Conservation (phyloP, 2,113 vertebrate species). For the Galeopterus variegatus region DNA sequence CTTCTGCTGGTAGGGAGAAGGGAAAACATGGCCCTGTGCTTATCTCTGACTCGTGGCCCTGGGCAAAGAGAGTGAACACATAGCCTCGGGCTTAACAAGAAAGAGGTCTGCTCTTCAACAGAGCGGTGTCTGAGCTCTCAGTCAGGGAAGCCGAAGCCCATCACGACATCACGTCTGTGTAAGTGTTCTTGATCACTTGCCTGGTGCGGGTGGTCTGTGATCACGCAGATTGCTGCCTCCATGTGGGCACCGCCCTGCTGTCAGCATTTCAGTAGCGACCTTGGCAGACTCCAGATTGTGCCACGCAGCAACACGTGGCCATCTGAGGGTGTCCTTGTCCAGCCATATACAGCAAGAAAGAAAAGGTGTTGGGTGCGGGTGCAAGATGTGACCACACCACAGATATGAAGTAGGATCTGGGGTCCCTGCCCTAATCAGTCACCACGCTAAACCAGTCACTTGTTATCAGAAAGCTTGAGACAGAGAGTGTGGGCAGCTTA, state of each 20-base stretch:
- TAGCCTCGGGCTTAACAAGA: background rate
- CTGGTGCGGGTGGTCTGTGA: background rate
- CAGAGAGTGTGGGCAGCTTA: background rate
- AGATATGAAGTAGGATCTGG: background rate
- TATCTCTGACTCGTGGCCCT: background rate
- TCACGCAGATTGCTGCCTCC: background rate
- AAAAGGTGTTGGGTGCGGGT: background rate
- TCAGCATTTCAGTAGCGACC: background rate
- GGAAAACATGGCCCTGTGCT: background rate
- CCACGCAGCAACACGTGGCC: accelerated
- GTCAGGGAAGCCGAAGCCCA: background rate
- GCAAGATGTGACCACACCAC: background rate
- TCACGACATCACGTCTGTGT: background rate
- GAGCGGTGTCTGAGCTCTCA: background rate
- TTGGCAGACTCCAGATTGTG: background rate
- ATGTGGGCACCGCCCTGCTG: background rate
- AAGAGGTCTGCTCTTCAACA: background rate
- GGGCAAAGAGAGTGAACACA: background rate
- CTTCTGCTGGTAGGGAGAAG: background rate
- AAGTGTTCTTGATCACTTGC: background rate
- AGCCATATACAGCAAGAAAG: background rate
- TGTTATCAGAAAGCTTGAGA: background rate
- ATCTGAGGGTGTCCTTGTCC: background rate
- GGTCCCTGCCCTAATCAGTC: background rate
- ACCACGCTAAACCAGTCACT: background rate